These are phyloP conservation scores for Tympanuchus pallidicinctus DNA, from an alignment of 2,113 vertebrate species.

Conservation along the genomic window DNA sequence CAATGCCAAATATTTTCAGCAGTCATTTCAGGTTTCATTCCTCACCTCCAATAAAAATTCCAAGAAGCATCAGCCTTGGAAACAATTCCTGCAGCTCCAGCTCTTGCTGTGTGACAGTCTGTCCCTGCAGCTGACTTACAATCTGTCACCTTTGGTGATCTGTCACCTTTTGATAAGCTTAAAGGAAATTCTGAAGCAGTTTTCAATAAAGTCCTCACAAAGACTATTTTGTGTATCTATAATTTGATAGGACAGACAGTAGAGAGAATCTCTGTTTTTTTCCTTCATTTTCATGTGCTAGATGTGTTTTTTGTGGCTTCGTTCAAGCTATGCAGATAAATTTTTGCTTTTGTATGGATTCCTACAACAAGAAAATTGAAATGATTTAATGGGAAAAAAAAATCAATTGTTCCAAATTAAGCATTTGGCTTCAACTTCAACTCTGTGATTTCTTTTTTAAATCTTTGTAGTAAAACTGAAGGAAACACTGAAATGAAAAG, in stretches of 20 bases:
- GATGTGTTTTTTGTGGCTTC: neutral
- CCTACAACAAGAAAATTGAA: neutral
- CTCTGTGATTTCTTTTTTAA: neutral
- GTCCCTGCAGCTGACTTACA: neutral
- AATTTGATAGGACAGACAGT: neutral
- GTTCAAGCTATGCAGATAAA: neutral
- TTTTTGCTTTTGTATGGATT: neutral
- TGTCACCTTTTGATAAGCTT: neutral
- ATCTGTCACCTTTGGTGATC: neutral
- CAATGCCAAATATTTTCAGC: neutral
- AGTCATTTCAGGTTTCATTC: neutral
- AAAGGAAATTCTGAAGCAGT: neutral
- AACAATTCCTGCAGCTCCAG: neutral
- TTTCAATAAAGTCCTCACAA: neutral
- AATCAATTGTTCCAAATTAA: neutral
- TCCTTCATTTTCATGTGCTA: neutral
- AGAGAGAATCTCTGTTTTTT: neutral
- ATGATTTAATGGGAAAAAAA: neutral
- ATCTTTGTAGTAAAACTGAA: neutral
- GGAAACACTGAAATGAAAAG: neutral
- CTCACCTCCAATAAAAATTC: neutral
- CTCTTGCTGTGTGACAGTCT: neutral
- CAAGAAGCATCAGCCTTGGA: neutral
- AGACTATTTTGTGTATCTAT: neutral
- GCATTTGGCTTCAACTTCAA: neutral